phyloP scores from a whole-genome alignment of 2,888 invertebrate genomes.

The Drosophila basisetae region DNA sequence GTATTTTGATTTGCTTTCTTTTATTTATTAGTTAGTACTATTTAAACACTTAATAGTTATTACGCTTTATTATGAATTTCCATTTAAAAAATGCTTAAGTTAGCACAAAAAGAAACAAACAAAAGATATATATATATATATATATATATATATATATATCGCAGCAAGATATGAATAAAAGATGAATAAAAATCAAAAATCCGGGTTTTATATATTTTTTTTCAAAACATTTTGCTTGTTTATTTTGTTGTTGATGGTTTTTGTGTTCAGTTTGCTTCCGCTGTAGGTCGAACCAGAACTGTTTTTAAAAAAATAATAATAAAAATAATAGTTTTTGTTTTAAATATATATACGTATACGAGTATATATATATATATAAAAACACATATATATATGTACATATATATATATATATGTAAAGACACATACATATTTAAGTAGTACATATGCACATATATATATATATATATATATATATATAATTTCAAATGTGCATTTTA shows the following conservation, averaged over 20 bases:
- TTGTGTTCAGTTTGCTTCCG: slow-evolving; percentile 37
- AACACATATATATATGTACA: background rate
- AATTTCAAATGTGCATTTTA: slow-evolving; percentile 73
- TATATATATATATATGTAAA: slow-evolving; percentile 46
- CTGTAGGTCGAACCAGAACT: slow-evolving; percentile 35
- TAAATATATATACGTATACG: slow-evolving; percentile 2
- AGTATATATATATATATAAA: slow-evolving; percentile 19
- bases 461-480: slow-evolving; percentile 67
- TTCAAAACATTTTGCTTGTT: slow-evolving; percentile 65
- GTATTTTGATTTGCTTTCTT: slow-evolving; percentile 51
- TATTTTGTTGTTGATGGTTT: slow-evolving; percentile 51
- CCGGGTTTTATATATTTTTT: slow-evolving; percentile 30
- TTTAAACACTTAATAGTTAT: slow-evolving; percentile 76
- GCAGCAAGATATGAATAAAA: slow-evolving; percentile 6
- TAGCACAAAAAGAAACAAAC: slow-evolving; percentile 13
- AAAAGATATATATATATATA: background rate
- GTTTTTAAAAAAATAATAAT: slow-evolving; percentile 66
- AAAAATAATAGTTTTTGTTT: slow-evolving; percentile 59
- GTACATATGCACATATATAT: slow-evolving; percentile 8
- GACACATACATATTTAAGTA: slow-evolving; percentile 1
- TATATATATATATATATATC: background rate
- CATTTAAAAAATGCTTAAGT: slow-evolving; percentile 8
- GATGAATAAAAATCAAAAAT: slow-evolving; percentile 27
- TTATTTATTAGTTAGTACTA: slow-evolving; percentile 67
- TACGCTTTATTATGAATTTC: slow-evolving; percentile 45